Evolutionary conservation across 2,888 invertebrate genomes (phyloP), one percentile per base, ranked within the genome.

Genomic region (Dendrolimus pini): DNA sequence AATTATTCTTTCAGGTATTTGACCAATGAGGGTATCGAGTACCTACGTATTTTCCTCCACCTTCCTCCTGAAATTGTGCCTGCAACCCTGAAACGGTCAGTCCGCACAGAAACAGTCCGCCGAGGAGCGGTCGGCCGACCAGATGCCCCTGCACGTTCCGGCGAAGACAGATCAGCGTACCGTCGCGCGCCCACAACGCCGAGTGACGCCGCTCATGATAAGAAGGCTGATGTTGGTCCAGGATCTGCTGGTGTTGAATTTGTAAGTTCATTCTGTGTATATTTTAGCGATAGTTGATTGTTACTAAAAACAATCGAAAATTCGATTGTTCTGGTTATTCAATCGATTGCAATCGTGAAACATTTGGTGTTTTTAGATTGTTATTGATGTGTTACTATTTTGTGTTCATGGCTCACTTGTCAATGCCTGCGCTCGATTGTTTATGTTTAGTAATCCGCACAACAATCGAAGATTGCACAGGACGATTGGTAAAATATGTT

Each of bases 41-140:
- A 98, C 86, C 92, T 99, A 67, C 93, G 99, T 67, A 96, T 96
- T 78, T 99, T 96, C 90, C 93, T 99, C 65, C 98, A 99, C 80
- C 93, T 99, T 77, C 99, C 99, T 9, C 95, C 98, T 64, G 99
- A 99, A 93, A 99, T 99, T 88, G 99, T 99, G 52, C 99, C 99
- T 53, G 95, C 98, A 1, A 99, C 99, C 1, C 92, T 99, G 67
- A 99, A 98, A 91, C 94, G 98, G 65, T 97, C 97, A 70, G 94
- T 94, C 9, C 93, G 97, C 66, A 93, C 96, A 6, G 98, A 98
- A 83, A 94, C 97, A 2, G 94, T 95, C 47, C 93, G 97, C 60
- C 95, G 97, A 57, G 93, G 97, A 62, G 91, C 93, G 6, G 92
- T 93, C 14, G 87, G 89, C 65, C 94, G 96, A 64, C 93, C 94